Base-by-base conservation (phyloP, 2,888 invertebrate genomes). In the Ennomos fuscantarius region DNA sequence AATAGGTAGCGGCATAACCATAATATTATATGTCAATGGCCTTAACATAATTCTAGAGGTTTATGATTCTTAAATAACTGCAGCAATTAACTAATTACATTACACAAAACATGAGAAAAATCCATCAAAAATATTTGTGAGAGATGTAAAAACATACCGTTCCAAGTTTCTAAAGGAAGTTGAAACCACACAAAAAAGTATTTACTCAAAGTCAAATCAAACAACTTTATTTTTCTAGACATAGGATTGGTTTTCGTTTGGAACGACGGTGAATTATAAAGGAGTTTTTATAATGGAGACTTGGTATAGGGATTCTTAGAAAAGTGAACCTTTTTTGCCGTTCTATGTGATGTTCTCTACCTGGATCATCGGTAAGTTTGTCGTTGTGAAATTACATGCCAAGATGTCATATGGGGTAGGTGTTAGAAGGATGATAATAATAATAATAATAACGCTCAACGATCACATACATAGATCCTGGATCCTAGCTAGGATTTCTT, bases 301-400 rank as follows among this genome's bases (percentile, higher is more conserved):
- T 67, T 60, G 47, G 52, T 61, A 61, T 59, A 43, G 64, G 72
- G 81, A 76, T 88, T 87, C 88, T 82, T 63, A 76, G 88, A 89
- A 88, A 79, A 69, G 63, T 62, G 63, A 61, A 78, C 78, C 79
- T 78, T 86, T 85, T 84, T 82, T 82, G 62, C 59, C 59, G 43
- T 67, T 68, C 70, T 73, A 76, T 72, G 73, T 74, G 72, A 80
- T 78, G 78, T 80, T 79, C 68, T 75, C 74, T 84, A 85, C 85
- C 84, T 85, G 84, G 84, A 65, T 32, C 65, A 63, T 24, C 31
- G 50, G 48, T 42, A 33, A 51, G 46, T 43, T 39, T 41, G 6
- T 24, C 24, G 24, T 24, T 24, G 24, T 1, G 24, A 24, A 24
- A 24, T 24, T 24, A 24, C 24, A 24, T 24, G 24, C 24, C 24